Evolutionary conservation across 2,888 invertebrate genomes (phyloP), one percentile per base, ranked within the genome.

Genomic region (Tinea semifulvella): DNA sequence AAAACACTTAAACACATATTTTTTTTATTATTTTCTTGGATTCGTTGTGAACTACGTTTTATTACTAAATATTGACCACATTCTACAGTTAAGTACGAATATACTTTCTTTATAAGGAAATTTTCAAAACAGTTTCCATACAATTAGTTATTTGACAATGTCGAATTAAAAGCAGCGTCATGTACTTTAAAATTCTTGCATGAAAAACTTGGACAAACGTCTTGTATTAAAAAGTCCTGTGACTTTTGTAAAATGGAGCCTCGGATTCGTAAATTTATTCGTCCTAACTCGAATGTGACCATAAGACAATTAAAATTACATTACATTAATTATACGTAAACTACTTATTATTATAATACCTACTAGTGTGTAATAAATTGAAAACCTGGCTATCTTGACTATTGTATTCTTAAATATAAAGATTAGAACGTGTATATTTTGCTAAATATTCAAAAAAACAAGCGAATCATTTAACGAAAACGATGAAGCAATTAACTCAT

Each of bases 321-420:
- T 80, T 80, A 80, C 80, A 77, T 76, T 73, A 60, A 66, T 75
- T 73, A 76, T 55, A 52, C 69, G 63, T 27, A 28, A 31, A 16
- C 31, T 43, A 43, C 19, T 31, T 43, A 28, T 19, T 27, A 19
- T 43, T 42, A 47, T 54, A 58, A 42, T 43, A 45, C 45, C 17
- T 28, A 62, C 66, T 72, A 65, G 58, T 68, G 68, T 75, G 73
- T 63, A 73, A 60, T 65, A 52, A 79, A 79, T 76, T 75, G 68
- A 81, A 81, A 82, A 79, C 81, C 76, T 79, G 80, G 73, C 75
- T 82, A 82, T 82, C 80, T 61, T 81, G 81, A 63, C 80, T 81
- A 82, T 60, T 46, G 49, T 43, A 26, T 20, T 3, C 68, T 77
- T 73, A 77, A 59, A 44, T 62, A 65, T 75, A 77, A 63, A 68